Base-by-base conservation (phyloP, 1,140 invertebrate species). In the Littorina saxatilis region DNA sequence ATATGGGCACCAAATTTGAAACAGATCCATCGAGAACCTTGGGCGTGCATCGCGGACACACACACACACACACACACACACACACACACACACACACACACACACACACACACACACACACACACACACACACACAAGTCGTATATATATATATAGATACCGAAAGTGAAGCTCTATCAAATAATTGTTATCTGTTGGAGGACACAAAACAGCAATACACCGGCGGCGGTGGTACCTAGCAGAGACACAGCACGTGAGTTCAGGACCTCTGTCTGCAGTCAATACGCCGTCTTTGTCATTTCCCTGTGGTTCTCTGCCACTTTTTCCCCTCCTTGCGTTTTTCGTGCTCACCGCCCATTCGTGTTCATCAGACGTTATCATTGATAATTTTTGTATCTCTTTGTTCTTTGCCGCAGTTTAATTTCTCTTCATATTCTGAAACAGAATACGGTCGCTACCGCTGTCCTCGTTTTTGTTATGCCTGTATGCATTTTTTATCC, bases 311-410 rank as follows among this genome's bases (percentile, higher is more conserved):
- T 72, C 68, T 7, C 39, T 72, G 68, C 35, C 7, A 37, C 17
- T 72, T 72, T 2, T 4, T 23, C 35, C 11, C 35, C 37, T 9
- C 68, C 29, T 43, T 37, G 68, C 40, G 13, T 43, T 72, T 72
- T 43, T n/a, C 68, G 68, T 43, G 68, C 68, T 35, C 37, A 40
- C 40, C 3, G 35, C 68, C 37, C 68, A 72, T 72, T 72, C 35
- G 68, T 39, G 40, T 39, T 39, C 68, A 40, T 27, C 35, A 72
- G 68, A 72, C 68, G 35, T 39, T 72, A 72, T 72, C 37, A 72
- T 72, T 72, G 35, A 40, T 72, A 40, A 40, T 72, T 43, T 72
- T 72, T 72, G 68, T 72, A 43, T 72, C 40, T 70, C 68, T 72
- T 72, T 72, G 68, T 72, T 72, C 68, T 40, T n/a, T 72, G 68